Evolutionary conservation across 2,888 invertebrate genomes (phyloP).

Genomic region (Drosophila multiciliata): DNA sequence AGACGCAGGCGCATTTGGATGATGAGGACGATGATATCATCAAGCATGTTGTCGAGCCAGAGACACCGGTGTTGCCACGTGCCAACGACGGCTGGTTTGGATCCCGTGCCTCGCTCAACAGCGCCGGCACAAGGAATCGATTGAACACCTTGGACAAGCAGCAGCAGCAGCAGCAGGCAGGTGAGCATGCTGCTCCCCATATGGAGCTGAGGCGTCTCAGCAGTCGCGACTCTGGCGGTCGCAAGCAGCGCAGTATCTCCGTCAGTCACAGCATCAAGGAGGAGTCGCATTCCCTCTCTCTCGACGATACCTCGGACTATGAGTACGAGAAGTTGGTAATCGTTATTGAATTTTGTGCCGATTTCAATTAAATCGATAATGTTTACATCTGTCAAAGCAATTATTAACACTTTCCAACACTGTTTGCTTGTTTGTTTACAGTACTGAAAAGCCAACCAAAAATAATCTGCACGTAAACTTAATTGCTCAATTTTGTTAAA

Average conservation of each 20-base stretch:
- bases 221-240: slow-evolving; percentile 58
- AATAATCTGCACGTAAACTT: no score
- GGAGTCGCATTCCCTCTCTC: slow-evolving; percentile 55
- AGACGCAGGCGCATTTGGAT: slow-evolving; percentile 65
- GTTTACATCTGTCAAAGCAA: no score
- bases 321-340: slow-evolving; percentile 26
- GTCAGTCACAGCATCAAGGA: slow-evolving; percentile 78
- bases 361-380: no score
- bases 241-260: slow-evolving; percentile 74
- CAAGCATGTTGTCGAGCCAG: slow-evolving; percentile 88
- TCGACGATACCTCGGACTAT: slow-evolving; percentile 25
- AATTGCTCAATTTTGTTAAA: background rate
- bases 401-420: no score
- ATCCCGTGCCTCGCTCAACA: slow-evolving; percentile 78
- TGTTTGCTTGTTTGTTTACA: background rate
- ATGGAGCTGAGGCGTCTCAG: slow-evolving; percentile 73
- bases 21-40: slow-evolving; percentile 87
- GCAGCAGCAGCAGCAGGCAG: slow-evolving; percentile 53
- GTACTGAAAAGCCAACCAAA: background rate
- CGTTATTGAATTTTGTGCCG: no score
- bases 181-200: slow-evolving; percentile 43
- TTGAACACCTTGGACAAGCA: slow-evolving; percentile 70
- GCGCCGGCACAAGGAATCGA: slow-evolving; percentile 66
- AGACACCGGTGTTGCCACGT: slow-evolving; percentile 88
- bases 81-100: slow-evolving; percentile 84